phyloP scores from a whole-genome alignment of 2,888 invertebrate genomes.

The Cataglyphis cursor region DNA sequence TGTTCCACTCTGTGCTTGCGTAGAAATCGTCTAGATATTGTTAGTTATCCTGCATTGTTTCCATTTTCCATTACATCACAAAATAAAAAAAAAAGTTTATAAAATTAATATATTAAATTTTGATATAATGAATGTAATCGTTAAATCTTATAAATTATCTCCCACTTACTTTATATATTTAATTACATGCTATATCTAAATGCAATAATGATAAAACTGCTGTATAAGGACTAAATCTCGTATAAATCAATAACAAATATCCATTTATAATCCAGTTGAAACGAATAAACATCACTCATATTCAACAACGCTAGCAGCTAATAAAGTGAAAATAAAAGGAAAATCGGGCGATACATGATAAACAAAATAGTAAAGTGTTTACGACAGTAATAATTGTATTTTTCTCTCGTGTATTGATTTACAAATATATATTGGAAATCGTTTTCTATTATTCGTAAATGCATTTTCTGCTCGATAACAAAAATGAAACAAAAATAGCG shows the following conservation, averaged over 20 bases:
- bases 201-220: constrained; percentile 7
- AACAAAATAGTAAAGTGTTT: neutral
- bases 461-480: neutral
- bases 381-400: neutral
- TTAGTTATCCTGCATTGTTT: constrained; percentile 13
- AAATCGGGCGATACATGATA: neutral
- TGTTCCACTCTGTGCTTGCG: neutral
- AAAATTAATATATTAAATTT: neutral
- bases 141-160: neutral
- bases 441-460: neutral
- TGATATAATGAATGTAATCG: neutral
- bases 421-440: neutral
- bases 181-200: neutral
- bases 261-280: neutral
- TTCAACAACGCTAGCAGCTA: neutral
- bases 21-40: neutral
- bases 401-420: neutral
- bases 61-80: neutral
- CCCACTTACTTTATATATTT: neutral
- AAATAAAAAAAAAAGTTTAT: neutral
- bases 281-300: neutral
- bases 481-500: neutral
- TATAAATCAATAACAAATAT: neutral
- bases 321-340: neutral
- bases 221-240: neutral